Percentiles rank a stretch among this genome's conserved stretches.
Evolutionary conservation across 2,113 vertebrate species (phyloP).

Genomic region (Leucopternis melanops): DNA sequence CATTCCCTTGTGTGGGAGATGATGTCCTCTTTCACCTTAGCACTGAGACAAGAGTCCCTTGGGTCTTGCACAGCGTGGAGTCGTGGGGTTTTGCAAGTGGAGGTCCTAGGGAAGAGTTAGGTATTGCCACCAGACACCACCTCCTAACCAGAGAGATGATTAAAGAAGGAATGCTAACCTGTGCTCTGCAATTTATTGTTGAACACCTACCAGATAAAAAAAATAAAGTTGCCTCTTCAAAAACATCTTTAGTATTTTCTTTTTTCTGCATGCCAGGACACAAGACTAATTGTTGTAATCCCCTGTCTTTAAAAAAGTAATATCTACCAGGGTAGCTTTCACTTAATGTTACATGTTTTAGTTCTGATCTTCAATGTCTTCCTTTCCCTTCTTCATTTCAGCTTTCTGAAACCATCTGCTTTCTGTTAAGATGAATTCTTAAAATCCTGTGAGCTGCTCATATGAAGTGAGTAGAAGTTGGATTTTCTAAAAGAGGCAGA

Average conservation of each 20-base stretch:
- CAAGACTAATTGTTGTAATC: neutral
- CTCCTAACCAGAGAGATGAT: neutral
- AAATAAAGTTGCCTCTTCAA: neutral
- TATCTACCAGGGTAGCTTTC: neutral
- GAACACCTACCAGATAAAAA: neutral
- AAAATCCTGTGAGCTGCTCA: constrained; percentile 42
- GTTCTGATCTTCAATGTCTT: neutral
- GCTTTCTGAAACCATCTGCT: constrained; percentile 57
- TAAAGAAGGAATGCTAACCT: neutral
- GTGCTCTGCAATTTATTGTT: neutral
- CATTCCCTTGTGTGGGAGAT: neutral
- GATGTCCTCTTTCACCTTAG: neutral
- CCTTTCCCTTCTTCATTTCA: constrained; percentile 30
- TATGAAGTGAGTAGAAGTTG: constrained; percentile 14
- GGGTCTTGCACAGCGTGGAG: neutral
- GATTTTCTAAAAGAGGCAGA: constrained; percentile 32
- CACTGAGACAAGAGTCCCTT: neutral
- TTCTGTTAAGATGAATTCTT: constrained; percentile 50
- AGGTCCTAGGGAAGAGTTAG: neutral
- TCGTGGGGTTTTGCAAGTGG: neutral
- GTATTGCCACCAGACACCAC: neutral
- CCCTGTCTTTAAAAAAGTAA: neutral
- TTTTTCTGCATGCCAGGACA: neutral
- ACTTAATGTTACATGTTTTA: neutral
- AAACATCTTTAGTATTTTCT: neutral